Evolutionary conservation across 2,113 vertebrate species (phyloP).

Genomic region (Dromaius novaehollandiae): DNA sequence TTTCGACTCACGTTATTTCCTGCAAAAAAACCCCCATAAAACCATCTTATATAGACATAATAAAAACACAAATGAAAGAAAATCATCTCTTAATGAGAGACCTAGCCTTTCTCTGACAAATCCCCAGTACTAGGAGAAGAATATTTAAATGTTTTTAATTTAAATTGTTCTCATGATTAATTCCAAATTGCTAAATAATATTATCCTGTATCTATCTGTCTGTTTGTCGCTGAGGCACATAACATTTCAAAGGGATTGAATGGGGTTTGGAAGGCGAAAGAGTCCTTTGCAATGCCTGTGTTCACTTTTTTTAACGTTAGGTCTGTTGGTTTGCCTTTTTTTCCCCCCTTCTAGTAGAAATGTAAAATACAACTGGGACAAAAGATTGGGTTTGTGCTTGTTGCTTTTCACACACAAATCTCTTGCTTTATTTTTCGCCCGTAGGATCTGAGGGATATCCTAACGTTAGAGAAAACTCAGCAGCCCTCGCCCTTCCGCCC

Average conservation of each 20-base stretch:
- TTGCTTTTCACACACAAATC: conserved; percentile 28
- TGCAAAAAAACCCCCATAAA: neutral
- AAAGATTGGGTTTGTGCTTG: neutral
- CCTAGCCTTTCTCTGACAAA: conserved; percentile 36
- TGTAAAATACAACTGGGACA: conserved; percentile 7
- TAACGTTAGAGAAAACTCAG: neutral
- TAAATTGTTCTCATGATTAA: conserved; percentile 34
- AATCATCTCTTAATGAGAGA: conserved; percentile 15
- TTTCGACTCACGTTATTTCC: conserved; percentile 5
- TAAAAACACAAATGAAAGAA: conserved; percentile 49
- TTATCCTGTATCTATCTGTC: neutral
- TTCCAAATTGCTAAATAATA: conserved; percentile 34
- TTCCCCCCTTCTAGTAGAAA: conserved; percentile 16
- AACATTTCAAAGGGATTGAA: conserved; percentile 42
- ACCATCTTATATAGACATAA: neutral
- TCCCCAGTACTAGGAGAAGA: conserved; percentile 9
- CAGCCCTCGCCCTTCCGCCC: neutral
- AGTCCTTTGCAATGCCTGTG: neutral
- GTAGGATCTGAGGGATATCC: neutral
- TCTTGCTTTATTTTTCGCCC: neutral
- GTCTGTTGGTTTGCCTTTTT: neutral
- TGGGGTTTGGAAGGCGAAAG: conserved; percentile 1
- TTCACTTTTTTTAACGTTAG: neutral
- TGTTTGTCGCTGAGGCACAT: neutral
- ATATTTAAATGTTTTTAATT: conserved; percentile 45